Percentiles rank a stretch among this genome's conserved stretches.
phyloP scores from a whole-genome alignment of 2,113 vertebrate genomes.

The Indicator indicator region DNA sequence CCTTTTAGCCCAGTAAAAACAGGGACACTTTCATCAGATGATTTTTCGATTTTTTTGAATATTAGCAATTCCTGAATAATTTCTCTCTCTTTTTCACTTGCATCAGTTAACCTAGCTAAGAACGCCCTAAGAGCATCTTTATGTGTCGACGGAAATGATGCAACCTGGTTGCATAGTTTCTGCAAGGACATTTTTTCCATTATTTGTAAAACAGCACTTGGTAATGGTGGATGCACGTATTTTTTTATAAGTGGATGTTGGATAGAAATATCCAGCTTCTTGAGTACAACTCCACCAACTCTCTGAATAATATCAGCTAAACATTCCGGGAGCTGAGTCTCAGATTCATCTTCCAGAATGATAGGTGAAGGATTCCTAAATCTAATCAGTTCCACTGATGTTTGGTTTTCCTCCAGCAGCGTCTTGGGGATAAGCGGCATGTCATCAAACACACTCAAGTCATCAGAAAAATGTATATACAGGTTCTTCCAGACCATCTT shows the following conservation, averaged over 20 bases:
- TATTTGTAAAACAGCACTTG: constrained; percentile 88
- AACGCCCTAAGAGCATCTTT: constrained; percentile 89
- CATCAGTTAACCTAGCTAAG: constrained; percentile 89
- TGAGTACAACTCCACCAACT: constrained; percentile 90
- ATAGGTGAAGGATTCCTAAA: constrained; percentile 90
- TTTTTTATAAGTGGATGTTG: constrained; percentile 95
- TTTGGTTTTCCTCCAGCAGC: constrained; percentile 79
- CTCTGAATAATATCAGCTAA: constrained; percentile 88
- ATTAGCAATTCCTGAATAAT: constrained; percentile 90
- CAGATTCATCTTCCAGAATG: constrained; percentile 86
- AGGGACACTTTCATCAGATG: constrained; percentile 73
- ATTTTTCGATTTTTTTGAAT: constrained; percentile 88
- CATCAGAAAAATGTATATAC: constrained; percentile 94
- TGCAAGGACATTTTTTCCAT: constrained; percentile 89
- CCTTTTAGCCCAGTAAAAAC: constrained; percentile 88
- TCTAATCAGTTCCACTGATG: constrained; percentile 84
- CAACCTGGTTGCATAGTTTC: constrained; percentile 84
- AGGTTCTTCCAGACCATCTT: constrained; percentile 96
- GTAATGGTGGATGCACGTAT: constrained; percentile 88
- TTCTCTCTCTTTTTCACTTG: constrained; percentile 89
- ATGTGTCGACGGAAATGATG: constrained; percentile 82
- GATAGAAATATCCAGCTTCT: constrained; percentile 88
- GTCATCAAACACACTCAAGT: constrained; percentile 92
- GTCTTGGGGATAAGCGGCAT: constrained; percentile 94
- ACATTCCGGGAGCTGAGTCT: constrained; percentile 83